Percentiles rank a stretch among this genome's conserved stretches.
Conservation (phyloP, 2,113 vertebrate genomes). For the Motacilla tschutschensis region DNA sequence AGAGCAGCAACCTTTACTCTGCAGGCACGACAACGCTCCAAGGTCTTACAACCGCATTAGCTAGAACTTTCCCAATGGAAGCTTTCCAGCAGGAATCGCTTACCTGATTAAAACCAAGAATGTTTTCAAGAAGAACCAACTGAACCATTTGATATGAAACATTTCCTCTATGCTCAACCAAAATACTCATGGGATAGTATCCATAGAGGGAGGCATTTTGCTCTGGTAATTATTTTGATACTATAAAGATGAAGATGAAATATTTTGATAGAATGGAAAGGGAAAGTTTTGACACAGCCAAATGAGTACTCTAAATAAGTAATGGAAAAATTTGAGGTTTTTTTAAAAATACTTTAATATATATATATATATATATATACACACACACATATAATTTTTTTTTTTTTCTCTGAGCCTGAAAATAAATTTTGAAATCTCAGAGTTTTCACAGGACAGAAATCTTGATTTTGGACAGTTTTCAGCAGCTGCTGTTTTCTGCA, state of each 20-base stretch:
- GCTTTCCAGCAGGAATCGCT: not conserved
- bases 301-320: not conserved
- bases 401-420: not conserved
- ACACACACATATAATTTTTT: not conserved
- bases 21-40: accelerated
- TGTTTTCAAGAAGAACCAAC: not conserved
- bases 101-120: not conserved
- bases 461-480: not conserved
- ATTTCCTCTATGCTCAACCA: not conserved
- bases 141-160: not conserved
- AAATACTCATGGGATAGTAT: not conserved
- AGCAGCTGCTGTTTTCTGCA: not conserved
- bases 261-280: not conserved
- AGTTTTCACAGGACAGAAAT: not conserved
- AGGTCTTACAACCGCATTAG: not conserved
- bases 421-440: not conserved
- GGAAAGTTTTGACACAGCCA: not conserved
- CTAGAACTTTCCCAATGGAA: not conserved
- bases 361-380: too few relatives aligned
- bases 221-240: not conserved
- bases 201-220: not conserved
- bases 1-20: not conserved
- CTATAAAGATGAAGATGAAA: not conserved
- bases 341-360: accelerated
- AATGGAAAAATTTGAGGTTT: not conserved